Conservation (phyloP, 2,113 vertebrate species). For the Lepisosteus osseus region DNA sequence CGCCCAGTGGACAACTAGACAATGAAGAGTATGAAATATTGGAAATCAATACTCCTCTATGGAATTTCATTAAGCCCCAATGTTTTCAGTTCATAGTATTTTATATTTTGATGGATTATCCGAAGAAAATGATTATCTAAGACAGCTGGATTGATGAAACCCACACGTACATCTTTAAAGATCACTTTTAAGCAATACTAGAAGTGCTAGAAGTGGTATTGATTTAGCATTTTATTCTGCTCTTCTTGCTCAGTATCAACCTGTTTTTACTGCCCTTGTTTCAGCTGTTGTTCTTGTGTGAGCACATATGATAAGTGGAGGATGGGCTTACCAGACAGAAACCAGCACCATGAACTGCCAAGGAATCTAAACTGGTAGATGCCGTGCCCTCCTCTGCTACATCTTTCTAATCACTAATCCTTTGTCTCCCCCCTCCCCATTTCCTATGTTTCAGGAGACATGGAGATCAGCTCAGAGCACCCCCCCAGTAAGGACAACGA, state of each 20-base stretch:
- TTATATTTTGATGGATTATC: constrained; percentile 94
- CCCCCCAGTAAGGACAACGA: constrained; percentile 87
- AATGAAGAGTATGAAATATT: constrained; percentile 85
- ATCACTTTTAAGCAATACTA: constrained; percentile 68
- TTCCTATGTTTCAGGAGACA: constrained; percentile 81
- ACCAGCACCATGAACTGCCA: constrained; percentile 30
- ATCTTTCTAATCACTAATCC: constrained; percentile 73
- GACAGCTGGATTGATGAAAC: constrained; percentile 55
- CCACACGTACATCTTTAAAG: constrained; percentile 66
- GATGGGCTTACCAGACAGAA: constrained; percentile 63
- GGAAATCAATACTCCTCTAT: constrained; percentile 92
- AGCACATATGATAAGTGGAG: constrained; percentile 66
- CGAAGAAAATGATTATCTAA: constrained; percentile 70
- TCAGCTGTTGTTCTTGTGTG: constrained; percentile 58
- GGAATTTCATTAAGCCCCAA: constrained; percentile 88
- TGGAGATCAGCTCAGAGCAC: constrained; percentile 81
- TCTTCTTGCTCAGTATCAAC: constrained; percentile 43
- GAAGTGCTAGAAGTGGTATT: constrained; percentile 51
- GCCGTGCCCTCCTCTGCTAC: constrained; percentile 69
- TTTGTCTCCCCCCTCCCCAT: constrained; percentile 52
- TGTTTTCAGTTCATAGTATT: constrained; percentile 81
- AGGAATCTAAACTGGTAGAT: constrained; percentile 64
- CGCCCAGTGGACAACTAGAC: constrained; percentile 75
- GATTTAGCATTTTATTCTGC: constrained; percentile 60
- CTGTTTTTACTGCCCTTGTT: constrained; percentile 41